Base-by-base conservation (phyloP, 2,113 vertebrate species). In the Platysternon megacephalum region DNA sequence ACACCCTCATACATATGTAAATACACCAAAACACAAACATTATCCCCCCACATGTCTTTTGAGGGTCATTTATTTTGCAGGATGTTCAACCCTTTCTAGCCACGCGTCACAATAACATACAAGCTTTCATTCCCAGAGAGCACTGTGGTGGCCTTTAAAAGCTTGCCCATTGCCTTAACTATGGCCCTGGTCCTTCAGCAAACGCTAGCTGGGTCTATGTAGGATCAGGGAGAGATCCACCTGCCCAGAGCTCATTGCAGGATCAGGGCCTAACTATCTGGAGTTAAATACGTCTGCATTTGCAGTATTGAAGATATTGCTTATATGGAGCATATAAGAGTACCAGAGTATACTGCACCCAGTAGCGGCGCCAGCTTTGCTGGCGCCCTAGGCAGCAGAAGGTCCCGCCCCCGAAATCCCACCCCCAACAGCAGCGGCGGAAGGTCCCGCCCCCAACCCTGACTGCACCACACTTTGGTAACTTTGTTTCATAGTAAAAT, bases 131-230 rank as follows among this genome's bases (percentile, higher is more conserved):
- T 85, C 16, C 22, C 79, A 10, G 4, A 32, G 0, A 79, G 56
- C 39, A 88, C 17, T 81, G 56, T 19, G 89, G 32, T 9, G 8
- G 14, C 12, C 42, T 53, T 84, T 82, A 80, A 91, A 82, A 93
- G 16, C 39, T 78, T 72, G 32, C 14, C 92, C 2, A 12, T 44
- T 76, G 42, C 39, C 74, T 76, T 76, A 0, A 74, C 11, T 4
- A 3, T 74, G 51, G 2, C 0, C 1, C 12, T 88, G 35, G 91
- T n/a, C 52, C n/a, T 29, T 9, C 65, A 78, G 16, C 0, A 1
- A 32, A 26, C 0, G 49, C 68, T 19, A 1, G 0, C 1, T 4
- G 35, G 68, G 28, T 56, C 39, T 11, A 6, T 2, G 0, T 0
- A 2, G 87, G 85, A 29, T 0, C 48, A 91, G 46, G 42, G 11